Percentiles rank a stretch among this genome's conserved stretches.
These are phyloP conservation scores for Parochlus steinenii DNA, from an alignment of 2,888 invertebrate species.

Conservation along the genomic window DNA sequence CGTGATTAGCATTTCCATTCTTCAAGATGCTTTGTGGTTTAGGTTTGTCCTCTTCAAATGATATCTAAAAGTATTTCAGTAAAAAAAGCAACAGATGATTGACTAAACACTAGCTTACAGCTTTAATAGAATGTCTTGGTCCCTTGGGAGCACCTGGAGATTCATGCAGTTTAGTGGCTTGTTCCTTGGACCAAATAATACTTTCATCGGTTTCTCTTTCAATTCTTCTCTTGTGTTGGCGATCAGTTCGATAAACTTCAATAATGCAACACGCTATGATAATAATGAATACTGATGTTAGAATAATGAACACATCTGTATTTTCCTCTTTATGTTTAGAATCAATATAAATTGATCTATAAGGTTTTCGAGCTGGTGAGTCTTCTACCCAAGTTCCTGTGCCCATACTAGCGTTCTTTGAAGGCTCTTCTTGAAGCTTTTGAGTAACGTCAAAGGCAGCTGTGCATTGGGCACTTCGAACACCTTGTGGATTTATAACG, in stretches of 20 bases:
- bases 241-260: constrained; percentile 62
- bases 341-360: constrained; percentile 56
- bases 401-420: constrained; percentile 41
- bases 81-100: neutral
- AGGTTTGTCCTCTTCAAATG: neutral
- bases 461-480: constrained; percentile 72
- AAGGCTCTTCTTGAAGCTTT: constrained; percentile 38
- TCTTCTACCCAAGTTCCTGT: constrained; percentile 65
- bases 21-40: constrained; percentile 23
- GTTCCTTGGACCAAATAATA: constrained; percentile 55
- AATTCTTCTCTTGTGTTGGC: constrained; percentile 50
- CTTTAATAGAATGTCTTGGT: constrained; percentile 21
- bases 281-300: constrained; percentile 56
- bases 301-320: constrained; percentile 61
- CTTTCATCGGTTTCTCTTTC: constrained; percentile 63
- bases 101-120: constrained; percentile 28
- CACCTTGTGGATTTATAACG: constrained; percentile 73
- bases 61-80: neutral
- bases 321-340: constrained; percentile 64
- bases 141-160: constrained; percentile 30
- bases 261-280: constrained; percentile 49
- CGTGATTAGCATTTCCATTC: constrained; percentile 26
- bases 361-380: constrained; percentile 57
- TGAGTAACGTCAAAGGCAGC: constrained; percentile 52
- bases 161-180: constrained; percentile 50